Percentiles rank a stretch among this genome's conserved stretches.
These are phyloP conservation scores for Ictalurus furcatus DNA, from an alignment of 2,113 vertebrate species.

Conservation along the genomic window DNA sequence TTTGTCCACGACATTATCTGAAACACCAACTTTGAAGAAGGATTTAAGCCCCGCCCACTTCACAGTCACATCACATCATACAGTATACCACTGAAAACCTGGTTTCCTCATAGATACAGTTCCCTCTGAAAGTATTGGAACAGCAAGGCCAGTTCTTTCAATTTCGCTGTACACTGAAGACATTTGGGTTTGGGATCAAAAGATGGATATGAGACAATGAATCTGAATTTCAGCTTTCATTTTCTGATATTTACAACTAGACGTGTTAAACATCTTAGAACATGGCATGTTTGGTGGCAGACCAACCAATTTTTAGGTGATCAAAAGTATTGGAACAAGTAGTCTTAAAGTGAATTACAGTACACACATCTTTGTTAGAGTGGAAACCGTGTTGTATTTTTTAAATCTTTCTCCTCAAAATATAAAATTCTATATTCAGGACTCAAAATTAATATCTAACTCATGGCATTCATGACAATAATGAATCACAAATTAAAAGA, in stretches of 20 bases:
- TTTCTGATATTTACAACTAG: background rate
- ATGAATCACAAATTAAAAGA: too few species aligned
- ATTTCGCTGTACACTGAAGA: background rate
- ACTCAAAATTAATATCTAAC: too few species aligned
- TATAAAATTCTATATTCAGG: too few species aligned
- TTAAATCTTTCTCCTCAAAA: too few species aligned
- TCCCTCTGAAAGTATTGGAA: background rate
- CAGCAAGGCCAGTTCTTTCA: background rate
- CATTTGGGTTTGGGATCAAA: background rate
- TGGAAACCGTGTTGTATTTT: background rate
- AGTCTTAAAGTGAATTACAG: too few species aligned
- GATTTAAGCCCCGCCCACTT: background rate
- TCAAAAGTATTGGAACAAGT: background rate
- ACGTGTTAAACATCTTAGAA: background rate
- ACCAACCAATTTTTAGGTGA: background rate
- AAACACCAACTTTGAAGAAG: background rate
- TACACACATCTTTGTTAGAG: background rate
- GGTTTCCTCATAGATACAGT: background rate
- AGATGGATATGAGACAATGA: background rate
- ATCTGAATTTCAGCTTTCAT: background rate
- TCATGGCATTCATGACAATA: too few species aligned
- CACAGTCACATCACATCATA: background rate
- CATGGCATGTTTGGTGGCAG: background rate
- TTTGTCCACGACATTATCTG: background rate
- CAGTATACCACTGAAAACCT: background rate